Conservation (phyloP, 2,113 vertebrate species). For the Sebastes fasciatus region DNA sequence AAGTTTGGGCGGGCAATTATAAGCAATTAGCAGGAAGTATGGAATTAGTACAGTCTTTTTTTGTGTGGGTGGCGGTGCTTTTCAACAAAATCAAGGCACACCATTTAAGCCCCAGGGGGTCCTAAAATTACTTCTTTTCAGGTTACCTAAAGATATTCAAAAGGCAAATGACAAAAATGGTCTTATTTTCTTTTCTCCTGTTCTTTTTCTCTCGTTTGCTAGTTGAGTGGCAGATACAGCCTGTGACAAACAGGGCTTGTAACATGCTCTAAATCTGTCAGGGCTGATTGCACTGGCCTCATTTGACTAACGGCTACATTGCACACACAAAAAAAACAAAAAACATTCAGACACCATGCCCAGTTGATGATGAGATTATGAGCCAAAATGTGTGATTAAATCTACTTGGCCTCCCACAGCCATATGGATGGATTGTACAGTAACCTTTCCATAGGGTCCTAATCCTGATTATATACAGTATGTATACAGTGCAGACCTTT, state of each 20-base stretch:
- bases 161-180: slow-evolving; percentile 67
- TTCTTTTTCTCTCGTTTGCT: slow-evolving; percentile 52
- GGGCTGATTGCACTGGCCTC: slow-evolving; percentile 78
- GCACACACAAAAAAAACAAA: slow-evolving; percentile 32
- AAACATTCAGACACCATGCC: slow-evolving; percentile 54
- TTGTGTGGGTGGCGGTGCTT: slow-evolving; percentile 59
- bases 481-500: background rate
- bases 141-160: slow-evolving; percentile 74
- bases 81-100: slow-evolving; percentile 64
- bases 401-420: slow-evolving; percentile 54
- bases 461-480: slow-evolving; percentile 27
- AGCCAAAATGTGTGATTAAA: slow-evolving; percentile 69
- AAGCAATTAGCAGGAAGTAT: slow-evolving; percentile 60
- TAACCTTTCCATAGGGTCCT: slow-evolving; percentile 31
- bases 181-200: slow-evolving; percentile 30
- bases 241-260: slow-evolving; percentile 75
- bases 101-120: slow-evolving; percentile 57
- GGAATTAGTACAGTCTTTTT: slow-evolving; percentile 42
- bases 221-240: slow-evolving; percentile 78
- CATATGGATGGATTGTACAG: slow-evolving; percentile 48
- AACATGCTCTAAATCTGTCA: slow-evolving; percentile 83
- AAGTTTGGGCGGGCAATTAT: slow-evolving; percentile 48
- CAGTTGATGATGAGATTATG: slow-evolving; percentile 71
- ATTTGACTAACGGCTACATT: slow-evolving; percentile 75
- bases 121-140: slow-evolving; percentile 69